Base-by-base conservation (phyloP, 2,113 vertebrate genomes). In the Patagioenas fasciata region DNA sequence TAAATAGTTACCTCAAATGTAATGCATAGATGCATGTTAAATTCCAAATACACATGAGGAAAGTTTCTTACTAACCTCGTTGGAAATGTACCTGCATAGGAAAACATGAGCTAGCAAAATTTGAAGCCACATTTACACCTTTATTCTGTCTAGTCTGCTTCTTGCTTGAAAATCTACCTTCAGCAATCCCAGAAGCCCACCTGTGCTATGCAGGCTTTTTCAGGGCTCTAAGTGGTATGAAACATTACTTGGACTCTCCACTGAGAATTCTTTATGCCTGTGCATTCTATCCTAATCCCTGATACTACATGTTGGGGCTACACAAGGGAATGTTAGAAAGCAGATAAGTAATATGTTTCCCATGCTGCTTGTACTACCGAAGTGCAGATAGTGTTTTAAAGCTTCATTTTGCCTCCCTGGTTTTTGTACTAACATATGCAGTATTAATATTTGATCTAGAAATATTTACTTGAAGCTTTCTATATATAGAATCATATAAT, bases 361-460 rank as follows among this genome's bases (percentile, higher is more conserved):
- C 54, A 61, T 62, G 73, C 14, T 91, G 42, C 38, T 80, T 86
- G 75, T 89, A 84, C 29, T 78, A 47, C 31, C 21, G 23, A 88
- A 88, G 64, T 29, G 19, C 62, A 89, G 61, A 48, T 40, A 80
- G 67, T 42, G 65, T 88, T 93, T 79, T 84, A 86, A 91, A 81
- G 26, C 21, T 92, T 91, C 61, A 44, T 44, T 93, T 93, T 69
- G 7, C 44, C 65, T 89, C 58, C 66, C 66, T 73, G 17, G 0
- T 57, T 67, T 85, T 81, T 58, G 21, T 64, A 72, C 51, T 65
- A 79, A 60, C 15, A 36, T 40, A 36, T 7, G 13, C 2, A 3
- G 15, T 40, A 75, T 91, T 67, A 86, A 86, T 92, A 90, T 87
- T 93, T 91, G 20, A 95, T 69, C 24, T 69, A 67, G 72, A 86